Base-by-base conservation (phyloP, 2,797 vertebrate species). In the Euphonia xanthogaster region DNA sequence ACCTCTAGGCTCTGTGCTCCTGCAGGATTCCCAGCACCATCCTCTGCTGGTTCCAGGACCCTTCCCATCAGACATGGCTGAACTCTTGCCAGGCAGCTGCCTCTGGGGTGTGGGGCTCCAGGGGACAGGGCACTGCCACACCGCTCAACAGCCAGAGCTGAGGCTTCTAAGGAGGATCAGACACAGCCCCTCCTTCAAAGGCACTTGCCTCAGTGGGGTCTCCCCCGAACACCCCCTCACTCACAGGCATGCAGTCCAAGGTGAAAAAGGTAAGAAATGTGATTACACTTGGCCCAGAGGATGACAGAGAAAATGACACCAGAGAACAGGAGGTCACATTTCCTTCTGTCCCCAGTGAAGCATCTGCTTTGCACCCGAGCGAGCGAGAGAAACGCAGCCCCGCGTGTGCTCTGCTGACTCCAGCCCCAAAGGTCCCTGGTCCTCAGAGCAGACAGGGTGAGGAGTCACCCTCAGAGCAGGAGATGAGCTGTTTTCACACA, bases 331-430 rank as follows among this genome's bases (percentile, higher is more conserved):
- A 70, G 50, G 35, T 57, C 44, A 2, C 23, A 1, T 66, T 85
- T 89, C 79, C 67, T 62, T 48, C 12, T 21, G 7, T 23, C 65
- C 61, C 27, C 2, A 7, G 17, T 23, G 39, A 48, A 80, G 28
- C 45, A 57, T 25, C 80, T 94, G 71, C 72, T 58, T 33, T n/a
- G 40, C n/a, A 14, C 14, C 39, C 45, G 21, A 25, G 31, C 0
- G 2, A 45, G 62, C 4, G 45, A 68, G 73, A 20, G 70, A 35
- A 75, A n/a, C 57, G 35, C 50, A 77, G 17, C 25, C 33, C 12
- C 7, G 3, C 0, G 3, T 37, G 51, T 2, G 3, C 40, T 2
- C 27, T 8, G 66, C 8, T 31, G 62, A 12, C 42, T 33, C 5
- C 53, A 61, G 40, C 35, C n/a, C 76, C 37, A 22, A 18, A 60